Evolutionary conservation across 2,888 invertebrate species (phyloP).

Genomic region (Drosophila formosana): DNA sequence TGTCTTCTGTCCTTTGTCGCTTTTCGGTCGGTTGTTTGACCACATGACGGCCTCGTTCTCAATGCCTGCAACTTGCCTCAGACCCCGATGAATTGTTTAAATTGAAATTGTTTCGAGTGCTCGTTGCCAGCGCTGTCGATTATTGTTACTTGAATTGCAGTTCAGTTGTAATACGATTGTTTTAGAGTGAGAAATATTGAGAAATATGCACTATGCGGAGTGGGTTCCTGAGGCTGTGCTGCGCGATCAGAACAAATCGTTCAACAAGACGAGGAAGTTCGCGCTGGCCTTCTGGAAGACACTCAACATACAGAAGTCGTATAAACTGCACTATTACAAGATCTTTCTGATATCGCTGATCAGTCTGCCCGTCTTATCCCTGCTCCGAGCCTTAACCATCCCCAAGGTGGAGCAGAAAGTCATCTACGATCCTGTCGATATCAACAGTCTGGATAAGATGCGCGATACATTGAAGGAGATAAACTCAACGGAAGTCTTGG

Average conservation of each 20-base stretch:
- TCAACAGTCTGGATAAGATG: slow-evolving; percentile 7
- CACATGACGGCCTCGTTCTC: slow-evolving; percentile 69
- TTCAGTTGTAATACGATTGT: background rate
- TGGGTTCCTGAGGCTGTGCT: slow-evolving; percentile 18
- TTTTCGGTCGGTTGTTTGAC: slow-evolving; percentile 69
- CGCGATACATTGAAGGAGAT: background rate
- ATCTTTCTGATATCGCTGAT: slow-evolving; percentile 14
- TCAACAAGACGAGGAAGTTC: slow-evolving; percentile 9
- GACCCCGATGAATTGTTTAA: slow-evolving; percentile 34
- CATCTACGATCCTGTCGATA: background rate
- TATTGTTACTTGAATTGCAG: background rate
- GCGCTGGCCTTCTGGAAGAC: slow-evolving; percentile 26
- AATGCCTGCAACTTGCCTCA: slow-evolving; percentile 32
- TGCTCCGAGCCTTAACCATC: slow-evolving; percentile 1
- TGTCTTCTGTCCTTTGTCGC: slow-evolving; percentile 54
- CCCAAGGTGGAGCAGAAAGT: background rate
- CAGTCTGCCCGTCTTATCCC: background rate
- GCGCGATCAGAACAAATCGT: slow-evolving; percentile 3
- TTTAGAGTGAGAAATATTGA: background rate
- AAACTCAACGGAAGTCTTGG: background rate
- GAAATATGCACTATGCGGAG: slow-evolving; percentile 12
- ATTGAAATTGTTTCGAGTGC: slow-evolving; percentile 55
- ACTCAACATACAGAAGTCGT: slow-evolving; percentile 5
- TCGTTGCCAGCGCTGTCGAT: slow-evolving; percentile 7
- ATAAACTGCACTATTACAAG: slow-evolving; percentile 3